Evolutionary conservation across 2,888 invertebrate species (phyloP).

Genomic region (Sisyra terminalis): DNA sequence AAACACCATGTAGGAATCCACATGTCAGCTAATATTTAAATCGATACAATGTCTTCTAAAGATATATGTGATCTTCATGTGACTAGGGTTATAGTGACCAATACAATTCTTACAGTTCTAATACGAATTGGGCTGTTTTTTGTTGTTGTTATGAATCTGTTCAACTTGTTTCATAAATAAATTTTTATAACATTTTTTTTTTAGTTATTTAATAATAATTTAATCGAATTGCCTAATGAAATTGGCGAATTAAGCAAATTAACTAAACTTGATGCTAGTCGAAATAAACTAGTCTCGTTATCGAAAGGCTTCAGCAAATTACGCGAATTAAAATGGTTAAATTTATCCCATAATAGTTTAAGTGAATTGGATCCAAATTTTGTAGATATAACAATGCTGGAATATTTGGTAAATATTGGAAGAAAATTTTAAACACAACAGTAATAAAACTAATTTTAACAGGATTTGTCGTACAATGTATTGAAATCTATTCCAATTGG

Average conservation of each 20-base stretch:
- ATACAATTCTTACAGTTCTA: no score
- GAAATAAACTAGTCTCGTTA: constrained; percentile 45
- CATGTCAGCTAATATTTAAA: no score
- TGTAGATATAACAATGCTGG: constrained; percentile 64
- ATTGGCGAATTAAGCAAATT: constrained; percentile 53
- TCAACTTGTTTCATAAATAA: constrained; percentile 4
- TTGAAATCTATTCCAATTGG: constrained; percentile 57
- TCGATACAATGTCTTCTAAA: no score
- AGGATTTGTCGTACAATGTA: constrained; percentile 70
- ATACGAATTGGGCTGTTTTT: no score
- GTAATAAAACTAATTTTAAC: constrained; percentile 10
- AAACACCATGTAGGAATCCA: no score
- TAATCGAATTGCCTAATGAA: constrained; percentile 53
- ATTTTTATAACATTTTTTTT: constrained; percentile 12
- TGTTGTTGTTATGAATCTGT: no score
- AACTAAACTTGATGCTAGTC: constrained; percentile 47
- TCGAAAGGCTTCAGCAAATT: constrained; percentile 52
- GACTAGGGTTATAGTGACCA: no score
- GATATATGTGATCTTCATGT: no score
- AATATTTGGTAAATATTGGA: constrained; percentile 40
- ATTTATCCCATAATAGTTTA: constrained; percentile 59
- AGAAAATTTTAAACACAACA: background rate
- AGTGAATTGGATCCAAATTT: constrained; percentile 48
- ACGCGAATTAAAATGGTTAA: constrained; percentile 50
- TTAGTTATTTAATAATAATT: constrained; percentile 71